Evolutionary conservation across 1,140 invertebrate species (phyloP).

Genomic region (Calliopsis andreniformis): DNA sequence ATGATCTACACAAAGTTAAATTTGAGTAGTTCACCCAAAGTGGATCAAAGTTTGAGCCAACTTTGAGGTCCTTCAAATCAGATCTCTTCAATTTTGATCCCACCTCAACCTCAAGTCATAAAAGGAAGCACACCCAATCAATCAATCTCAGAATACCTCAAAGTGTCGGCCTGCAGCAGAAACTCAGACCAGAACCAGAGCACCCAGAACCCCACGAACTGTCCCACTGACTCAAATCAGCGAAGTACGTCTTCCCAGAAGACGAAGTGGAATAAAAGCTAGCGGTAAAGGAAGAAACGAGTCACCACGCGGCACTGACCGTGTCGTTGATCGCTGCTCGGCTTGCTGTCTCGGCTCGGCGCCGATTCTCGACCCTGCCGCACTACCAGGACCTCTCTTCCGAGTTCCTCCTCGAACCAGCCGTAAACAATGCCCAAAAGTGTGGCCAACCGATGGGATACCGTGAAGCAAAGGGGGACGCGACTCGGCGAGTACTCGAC

Average conservation of each 20-base stretch:
- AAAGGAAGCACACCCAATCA: no score
- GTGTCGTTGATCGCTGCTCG: constrained; percentile 37
- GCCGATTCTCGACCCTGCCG: constrained; percentile 62
- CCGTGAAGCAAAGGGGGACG: constrained; percentile 15
- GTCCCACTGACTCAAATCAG: no score
- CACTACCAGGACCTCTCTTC: constrained; percentile 35
- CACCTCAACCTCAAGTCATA: no score
- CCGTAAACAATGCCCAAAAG: constrained; percentile 45
- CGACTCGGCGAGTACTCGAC: constrained; percentile 57
- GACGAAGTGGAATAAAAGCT: not conserved
- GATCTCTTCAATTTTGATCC: no score
- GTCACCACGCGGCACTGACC: constrained; percentile 53
- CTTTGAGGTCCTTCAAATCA: no score
- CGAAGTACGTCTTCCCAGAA: not conserved
- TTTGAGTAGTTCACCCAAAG: no score
- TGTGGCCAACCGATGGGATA: not conserved
- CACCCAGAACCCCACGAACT: no score
- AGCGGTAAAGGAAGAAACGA: not conserved
- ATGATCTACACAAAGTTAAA: no score
- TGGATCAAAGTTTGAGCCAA: no score
- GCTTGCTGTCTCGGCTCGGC: not conserved
- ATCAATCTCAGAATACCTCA: no score
- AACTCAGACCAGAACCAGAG: no score
- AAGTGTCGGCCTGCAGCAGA: no score
- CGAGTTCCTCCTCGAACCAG: not conserved